These are phyloP conservation scores for Polymixis flavicincta DNA, from an alignment of 2,888 invertebrate species.

Conservation along the genomic window DNA sequence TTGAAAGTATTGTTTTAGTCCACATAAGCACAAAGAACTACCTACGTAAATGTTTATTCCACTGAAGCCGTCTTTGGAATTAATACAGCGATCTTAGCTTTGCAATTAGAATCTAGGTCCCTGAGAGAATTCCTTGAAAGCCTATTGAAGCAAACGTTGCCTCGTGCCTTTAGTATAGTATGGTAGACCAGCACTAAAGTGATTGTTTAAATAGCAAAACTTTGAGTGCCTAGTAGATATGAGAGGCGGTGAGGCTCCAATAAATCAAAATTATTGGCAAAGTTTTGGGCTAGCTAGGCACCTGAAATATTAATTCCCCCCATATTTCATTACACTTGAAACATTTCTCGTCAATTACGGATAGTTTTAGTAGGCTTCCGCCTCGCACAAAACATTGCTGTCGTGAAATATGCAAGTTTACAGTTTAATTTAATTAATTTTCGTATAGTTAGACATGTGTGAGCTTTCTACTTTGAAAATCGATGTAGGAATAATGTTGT, in stretches of 20 bases:
- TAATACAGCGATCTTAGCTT: conserved; percentile 20
- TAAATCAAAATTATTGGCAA: conserved; percentile 85
- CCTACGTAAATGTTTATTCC: conserved; percentile 1
- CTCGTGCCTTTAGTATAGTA: conserved; percentile 45
- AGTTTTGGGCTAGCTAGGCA: conserved; percentile 78
- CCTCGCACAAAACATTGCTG: conserved; percentile 57
- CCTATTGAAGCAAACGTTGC: conserved; percentile 44
- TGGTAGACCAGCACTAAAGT: conserved; percentile 59
- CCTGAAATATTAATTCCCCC: conserved; percentile 81
- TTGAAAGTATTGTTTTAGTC: neutral
- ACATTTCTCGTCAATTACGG: conserved; percentile 76
- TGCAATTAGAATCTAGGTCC: conserved; percentile 44
- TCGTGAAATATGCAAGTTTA: conserved; percentile 61
- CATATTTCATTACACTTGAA: conserved; percentile 78
- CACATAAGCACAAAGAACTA: neutral
- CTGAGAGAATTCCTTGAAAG: conserved; percentile 46
- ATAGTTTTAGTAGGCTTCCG: conserved; percentile 70
- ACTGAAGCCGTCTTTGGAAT: conserved; percentile 15
- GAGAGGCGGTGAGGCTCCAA: conserved; percentile 76
- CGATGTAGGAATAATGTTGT: neutral
- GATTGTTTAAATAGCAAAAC: conserved; percentile 80
- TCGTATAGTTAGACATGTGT: conserved; percentile 46
- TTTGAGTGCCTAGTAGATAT: conserved; percentile 74
- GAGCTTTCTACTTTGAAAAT: conserved; percentile 13
- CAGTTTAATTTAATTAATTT: conserved; percentile 62